Evolutionary conservation across 1,140 invertebrate species (phyloP), one percentile per base, ranked within the genome.

Genomic region (Drosophila grimshawi): DNA sequence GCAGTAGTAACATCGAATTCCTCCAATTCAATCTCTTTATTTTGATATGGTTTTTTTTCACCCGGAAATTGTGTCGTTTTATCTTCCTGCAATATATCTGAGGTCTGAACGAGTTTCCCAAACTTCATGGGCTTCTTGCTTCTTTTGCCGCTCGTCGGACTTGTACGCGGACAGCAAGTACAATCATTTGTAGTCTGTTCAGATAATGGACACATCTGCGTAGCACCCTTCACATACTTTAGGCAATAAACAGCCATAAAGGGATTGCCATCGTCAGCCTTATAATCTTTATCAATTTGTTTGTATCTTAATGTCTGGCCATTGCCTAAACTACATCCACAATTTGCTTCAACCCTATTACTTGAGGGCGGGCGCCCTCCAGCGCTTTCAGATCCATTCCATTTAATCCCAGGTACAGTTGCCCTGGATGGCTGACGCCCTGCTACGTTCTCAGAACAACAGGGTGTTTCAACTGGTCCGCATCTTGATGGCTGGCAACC

Each of bases 241-340:
- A 57, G 41, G 55, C 55, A n/a, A 39, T 57, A 57, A 43, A 43
- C 27, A 29, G 33, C 39, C 39, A 43, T 43, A n/a, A 43, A 43
- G 10, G 39, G 10, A 43, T 43, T 43, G 2, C 10, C n/a, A 43
- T n/a, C 39, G 39, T n/a, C 19, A 19, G 19, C 19, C 19, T 19
- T 19, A 19, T 19, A 19, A 19, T 19, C 19, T 19, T 19, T 19
- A 19, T 19, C 19, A 19, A 19, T 19, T 19, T 19, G 19, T 19
- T 19, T 19, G 19, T 19, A 19, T 19, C 19, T 19, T 19, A 19
- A 19, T 19, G 19, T 19, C 19, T 19, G 19, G 19, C 2, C 19
- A 19, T 19, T 19, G 19, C 19, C 19, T 19, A 19, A 19, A 19
- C 19, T 19, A 19, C 19, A 19, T 1, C 19, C 2, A 19, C 19